A percentile compares a stretch with the other conserved stretches of the same genome.
phyloP scores from a whole-genome alignment of 2,797 vertebrate species.

The Thripadectes ignobilis region DNA sequence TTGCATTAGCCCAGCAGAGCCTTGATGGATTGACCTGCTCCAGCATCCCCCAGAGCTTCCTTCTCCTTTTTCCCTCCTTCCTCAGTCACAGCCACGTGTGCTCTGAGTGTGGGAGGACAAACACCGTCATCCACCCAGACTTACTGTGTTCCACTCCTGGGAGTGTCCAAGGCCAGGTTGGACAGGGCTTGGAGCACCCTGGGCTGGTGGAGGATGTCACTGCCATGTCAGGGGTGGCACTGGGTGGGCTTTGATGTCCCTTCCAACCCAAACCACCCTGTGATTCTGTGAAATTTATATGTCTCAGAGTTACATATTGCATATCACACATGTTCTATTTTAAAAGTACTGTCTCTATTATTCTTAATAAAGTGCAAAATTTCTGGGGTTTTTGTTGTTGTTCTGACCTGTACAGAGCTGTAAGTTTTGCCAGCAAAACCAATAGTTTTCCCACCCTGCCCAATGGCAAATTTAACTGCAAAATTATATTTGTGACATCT shows the following conservation, averaged over 20 bases:
- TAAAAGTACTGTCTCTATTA: background rate
- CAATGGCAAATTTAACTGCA: background rate
- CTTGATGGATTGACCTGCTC: background rate
- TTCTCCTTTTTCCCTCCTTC: background rate
- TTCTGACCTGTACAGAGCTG: background rate
- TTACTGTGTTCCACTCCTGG: background rate
- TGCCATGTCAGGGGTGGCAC: background rate
- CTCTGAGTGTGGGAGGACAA: background rate
- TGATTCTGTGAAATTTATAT: background rate
- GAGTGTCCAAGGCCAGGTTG: background rate
- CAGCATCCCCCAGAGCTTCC: background rate
- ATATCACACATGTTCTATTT: background rate
- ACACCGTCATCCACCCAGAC: too few species aligned
- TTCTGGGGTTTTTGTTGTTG: background rate
- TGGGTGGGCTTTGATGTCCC: background rate
- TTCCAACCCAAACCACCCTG: background rate
- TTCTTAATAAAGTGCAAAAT: background rate
- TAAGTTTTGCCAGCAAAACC: background rate
- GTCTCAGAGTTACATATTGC: background rate
- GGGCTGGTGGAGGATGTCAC: background rate
- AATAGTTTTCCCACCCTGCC: background rate
- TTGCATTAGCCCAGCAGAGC: background rate
- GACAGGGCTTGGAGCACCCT: background rate
- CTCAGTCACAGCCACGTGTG: background rate
- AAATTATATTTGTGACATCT: background rate